Percentiles rank a stretch among this genome's conserved stretches.
These are phyloP conservation scores for Sinonovacula constricta DNA, from an alignment of 1,140 invertebrate species.

Conservation along the genomic window DNA sequence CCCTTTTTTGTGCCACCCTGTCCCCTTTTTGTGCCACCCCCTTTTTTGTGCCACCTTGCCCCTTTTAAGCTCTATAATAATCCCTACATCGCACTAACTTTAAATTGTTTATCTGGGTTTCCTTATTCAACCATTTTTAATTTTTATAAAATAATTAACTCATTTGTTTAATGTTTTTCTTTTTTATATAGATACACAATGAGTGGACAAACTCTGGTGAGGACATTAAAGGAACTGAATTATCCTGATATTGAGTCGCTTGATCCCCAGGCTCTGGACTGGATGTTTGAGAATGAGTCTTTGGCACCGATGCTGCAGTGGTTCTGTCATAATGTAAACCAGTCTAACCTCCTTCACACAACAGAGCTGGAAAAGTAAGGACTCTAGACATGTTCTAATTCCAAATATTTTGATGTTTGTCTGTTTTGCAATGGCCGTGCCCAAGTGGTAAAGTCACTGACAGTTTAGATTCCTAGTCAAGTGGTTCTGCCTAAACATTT, in stretches of 20 bases:
- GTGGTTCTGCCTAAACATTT: neutral
- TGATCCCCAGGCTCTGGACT: slow-evolving; percentile 67
- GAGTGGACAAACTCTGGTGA: slow-evolving; percentile 69
- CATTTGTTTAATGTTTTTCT: too few species aligned
- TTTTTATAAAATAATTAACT: too few species aligned
- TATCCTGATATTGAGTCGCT: slow-evolving; percentile 65
- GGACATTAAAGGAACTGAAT: slow-evolving; percentile 66
- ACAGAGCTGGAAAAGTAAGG: slow-evolving; percentile 70
- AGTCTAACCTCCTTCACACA: slow-evolving; percentile 63
- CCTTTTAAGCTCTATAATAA: too few species aligned
- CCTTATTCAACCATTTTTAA: too few species aligned
- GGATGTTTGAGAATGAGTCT: slow-evolving; percentile 74
- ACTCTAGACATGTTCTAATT: neutral
- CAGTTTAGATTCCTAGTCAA: neutral
- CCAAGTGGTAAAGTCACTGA: neutral
- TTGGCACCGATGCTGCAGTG: slow-evolving; percentile 71
- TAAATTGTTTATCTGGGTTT: too few species aligned
- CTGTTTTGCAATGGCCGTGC: neutral
- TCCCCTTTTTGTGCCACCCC: too few species aligned
- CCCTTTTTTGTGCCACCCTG: too few species aligned
- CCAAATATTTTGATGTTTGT: neutral
- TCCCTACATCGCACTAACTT: too few species aligned
- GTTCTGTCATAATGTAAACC: slow-evolving; percentile 70
- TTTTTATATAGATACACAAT: slow-evolving; percentile 65
- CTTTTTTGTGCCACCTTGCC: too few species aligned